Conservation (phyloP, 2,888 invertebrate species). For the Odontomyia ornata region DNA sequence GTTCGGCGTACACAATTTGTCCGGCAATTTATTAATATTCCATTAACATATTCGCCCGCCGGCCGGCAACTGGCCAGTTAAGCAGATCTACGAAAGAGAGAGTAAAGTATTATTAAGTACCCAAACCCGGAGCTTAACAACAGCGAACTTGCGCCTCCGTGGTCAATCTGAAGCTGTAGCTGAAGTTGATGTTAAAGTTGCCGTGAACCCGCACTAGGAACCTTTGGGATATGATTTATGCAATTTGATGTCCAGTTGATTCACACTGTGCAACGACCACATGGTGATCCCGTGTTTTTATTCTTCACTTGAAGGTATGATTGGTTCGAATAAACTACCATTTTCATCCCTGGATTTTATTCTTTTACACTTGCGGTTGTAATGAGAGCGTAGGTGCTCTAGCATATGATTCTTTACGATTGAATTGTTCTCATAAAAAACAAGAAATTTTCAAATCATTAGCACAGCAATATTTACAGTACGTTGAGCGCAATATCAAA, state of each 20-base stretch:
- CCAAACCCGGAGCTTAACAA: too few relatives aligned
- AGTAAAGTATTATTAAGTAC: slow-evolving; percentile 18
- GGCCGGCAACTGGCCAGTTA: slow-evolving; percentile 12
- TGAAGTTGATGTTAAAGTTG: slow-evolving; percentile 48
- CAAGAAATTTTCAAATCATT: too few relatives aligned
- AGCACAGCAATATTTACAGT: too few relatives aligned
- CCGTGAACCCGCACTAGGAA: slow-evolving; percentile 45
- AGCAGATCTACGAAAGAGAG: slow-evolving; percentile 14
- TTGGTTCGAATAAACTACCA: background rate
- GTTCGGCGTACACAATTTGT: slow-evolving; percentile 58
- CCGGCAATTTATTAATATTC: slow-evolving; percentile 59
- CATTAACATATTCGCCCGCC: slow-evolving; percentile 55
- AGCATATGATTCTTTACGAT: too few relatives aligned
- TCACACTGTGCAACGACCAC: slow-evolving; percentile 47
- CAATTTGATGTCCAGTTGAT: slow-evolving; percentile 47
- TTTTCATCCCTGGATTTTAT: background rate
- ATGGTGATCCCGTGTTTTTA: slow-evolving; percentile 45
- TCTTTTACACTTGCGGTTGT: background rate
- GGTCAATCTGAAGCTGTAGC: background rate
- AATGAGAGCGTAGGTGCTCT: too few relatives aligned
- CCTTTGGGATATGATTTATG: slow-evolving; percentile 47
- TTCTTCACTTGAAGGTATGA: slow-evolving; percentile 6
- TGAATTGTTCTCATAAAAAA: too few relatives aligned
- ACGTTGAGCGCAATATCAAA: too few relatives aligned
- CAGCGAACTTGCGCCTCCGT: background rate